Conservation (phyloP, 2,113 vertebrate genomes). For the Galemys pyrenaicus region DNA sequence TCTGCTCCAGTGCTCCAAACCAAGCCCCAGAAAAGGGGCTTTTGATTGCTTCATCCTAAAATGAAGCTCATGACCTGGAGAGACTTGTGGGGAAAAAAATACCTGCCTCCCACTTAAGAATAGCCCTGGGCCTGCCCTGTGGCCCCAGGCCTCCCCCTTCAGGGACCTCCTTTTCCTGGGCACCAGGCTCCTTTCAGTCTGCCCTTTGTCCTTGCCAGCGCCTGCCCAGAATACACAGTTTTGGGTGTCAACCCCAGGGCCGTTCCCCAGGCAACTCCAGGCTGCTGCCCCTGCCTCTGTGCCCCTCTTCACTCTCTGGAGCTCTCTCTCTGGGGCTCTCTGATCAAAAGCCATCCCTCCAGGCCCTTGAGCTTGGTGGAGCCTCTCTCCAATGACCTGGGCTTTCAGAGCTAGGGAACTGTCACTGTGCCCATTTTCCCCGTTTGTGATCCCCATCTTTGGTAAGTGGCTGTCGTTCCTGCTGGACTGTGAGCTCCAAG, state of each 20-base stretch:
- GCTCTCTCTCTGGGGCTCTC: accelerated
- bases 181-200: background rate
- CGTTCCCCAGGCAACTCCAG: background rate
- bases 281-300: background rate
- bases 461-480: background rate
- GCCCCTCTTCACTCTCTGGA: background rate
- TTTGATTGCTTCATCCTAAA: background rate
- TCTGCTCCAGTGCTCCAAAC: background rate
- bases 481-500: accelerated
- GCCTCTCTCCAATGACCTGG: background rate
- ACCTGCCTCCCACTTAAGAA: background rate
- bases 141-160: background rate
- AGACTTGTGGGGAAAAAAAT: background rate
- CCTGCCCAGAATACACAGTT: no score
- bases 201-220: background rate
- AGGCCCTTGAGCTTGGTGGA: background rate
- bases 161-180: background rate
- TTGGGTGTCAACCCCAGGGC: background rate
- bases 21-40: background rate
- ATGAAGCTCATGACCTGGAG: background rate
- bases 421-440: accelerated
- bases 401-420: no score
- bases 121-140: background rate
- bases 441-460: background rate
- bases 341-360: background rate